phyloP scores from a whole-genome alignment of 1,140 invertebrate species.

The Listronotus oregonensis region DNA sequence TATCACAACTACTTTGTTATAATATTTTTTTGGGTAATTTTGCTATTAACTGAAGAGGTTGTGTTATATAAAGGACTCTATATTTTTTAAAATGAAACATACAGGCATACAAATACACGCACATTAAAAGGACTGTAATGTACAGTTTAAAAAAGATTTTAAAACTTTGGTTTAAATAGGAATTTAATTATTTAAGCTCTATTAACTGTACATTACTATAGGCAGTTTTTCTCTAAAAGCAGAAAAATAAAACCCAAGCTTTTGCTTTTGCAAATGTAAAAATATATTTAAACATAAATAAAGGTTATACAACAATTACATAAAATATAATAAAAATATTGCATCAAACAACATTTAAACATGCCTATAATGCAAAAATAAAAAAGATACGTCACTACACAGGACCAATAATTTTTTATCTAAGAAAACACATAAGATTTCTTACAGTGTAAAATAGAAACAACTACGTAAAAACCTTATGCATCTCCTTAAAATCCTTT shows the following conservation, averaged over 20 bases:
- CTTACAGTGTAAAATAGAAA: neutral
- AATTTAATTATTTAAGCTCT: neutral
- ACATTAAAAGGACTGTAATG: conserved; percentile 29
- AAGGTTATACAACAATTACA: conserved; percentile 56
- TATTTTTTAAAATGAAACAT: conserved; percentile 22
- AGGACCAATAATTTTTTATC: conserved; percentile 46
- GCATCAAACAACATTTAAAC: conserved; percentile 56
- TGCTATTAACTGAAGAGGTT: neutral
- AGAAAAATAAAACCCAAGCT: conserved; percentile 56
- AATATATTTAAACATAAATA: conserved; percentile 59
- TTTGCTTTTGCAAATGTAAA: conserved; percentile 56
- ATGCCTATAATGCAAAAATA: conserved; percentile 52
- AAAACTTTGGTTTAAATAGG: neutral
- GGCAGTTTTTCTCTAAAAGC: neutral
- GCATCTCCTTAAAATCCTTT: neutral
- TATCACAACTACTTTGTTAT: neutral
- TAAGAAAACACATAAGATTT: neutral
- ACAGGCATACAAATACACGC: conserved; percentile 38
- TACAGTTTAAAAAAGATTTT: conserved; percentile 2
- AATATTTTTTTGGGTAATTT: neutral
- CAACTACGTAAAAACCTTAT: neutral
- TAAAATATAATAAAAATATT: conserved; percentile 56
- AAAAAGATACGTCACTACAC: conserved; percentile 49
- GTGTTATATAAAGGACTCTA: conserved; percentile 25
- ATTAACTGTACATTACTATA: neutral